Conservation (phyloP, 2,888 invertebrate genomes). For the Dilophus febrilis region DNA sequence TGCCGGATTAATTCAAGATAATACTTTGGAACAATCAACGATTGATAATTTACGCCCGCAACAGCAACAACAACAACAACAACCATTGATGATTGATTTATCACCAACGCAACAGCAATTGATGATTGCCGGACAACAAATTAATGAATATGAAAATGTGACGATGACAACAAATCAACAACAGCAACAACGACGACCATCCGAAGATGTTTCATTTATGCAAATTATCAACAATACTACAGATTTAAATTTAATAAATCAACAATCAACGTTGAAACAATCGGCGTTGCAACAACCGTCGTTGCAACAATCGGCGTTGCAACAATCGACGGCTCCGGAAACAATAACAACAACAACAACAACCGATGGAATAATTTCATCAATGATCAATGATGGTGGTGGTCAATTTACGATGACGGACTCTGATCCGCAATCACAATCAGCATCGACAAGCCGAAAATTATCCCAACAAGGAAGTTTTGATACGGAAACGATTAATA, state of each 20-base stretch:
- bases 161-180: conserved; percentile 14
- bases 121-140: conserved; percentile 8
- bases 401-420: conserved; percentile 17
- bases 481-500: no score
- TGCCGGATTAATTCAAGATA: background rate
- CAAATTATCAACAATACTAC: background rate
- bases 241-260: background rate
- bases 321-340: conserved; percentile 10
- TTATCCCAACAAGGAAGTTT: conserved; percentile 20
- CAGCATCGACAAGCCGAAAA: conserved; percentile 23
- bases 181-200: conserved; percentile 8
- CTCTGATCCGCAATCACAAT: conserved; percentile 26
- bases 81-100: background rate
- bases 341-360: conserved; percentile 14
- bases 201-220: no score
- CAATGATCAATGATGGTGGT: conserved; percentile 13
- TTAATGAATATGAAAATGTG: conserved; percentile 7
- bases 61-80: conserved; percentile 6
- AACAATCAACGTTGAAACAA: background rate
- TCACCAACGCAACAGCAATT: conserved; percentile 3
- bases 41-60: conserved; percentile 15
- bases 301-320: background rate
- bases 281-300: background rate
- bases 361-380: background rate
- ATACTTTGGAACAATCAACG: conserved; percentile 5